These are phyloP conservation scores for Adrianichthys oophorus DNA, from an alignment of 2,797 vertebrate genomes.

Conservation along the genomic window DNA sequence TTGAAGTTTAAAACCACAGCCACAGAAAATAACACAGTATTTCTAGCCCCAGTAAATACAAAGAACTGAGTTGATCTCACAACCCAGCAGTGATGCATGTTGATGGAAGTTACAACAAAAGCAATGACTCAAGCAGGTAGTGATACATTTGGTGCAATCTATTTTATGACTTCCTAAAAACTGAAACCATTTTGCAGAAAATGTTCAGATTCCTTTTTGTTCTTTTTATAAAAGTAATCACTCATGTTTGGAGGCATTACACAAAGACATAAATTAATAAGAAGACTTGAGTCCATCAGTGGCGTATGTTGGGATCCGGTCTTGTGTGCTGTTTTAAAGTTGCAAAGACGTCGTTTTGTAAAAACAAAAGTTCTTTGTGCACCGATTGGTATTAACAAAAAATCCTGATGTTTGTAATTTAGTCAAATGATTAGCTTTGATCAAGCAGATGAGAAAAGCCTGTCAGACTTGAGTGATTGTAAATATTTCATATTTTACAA, in stretches of 20 bases:
- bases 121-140: slow-evolving; percentile 18
- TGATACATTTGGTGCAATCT: slow-evolving; percentile 12
- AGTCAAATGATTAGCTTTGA: no score
- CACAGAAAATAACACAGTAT: slow-evolving; percentile 21
- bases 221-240: slow-evolving; percentile 6
- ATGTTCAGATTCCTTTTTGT: neutral
- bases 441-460: no score
- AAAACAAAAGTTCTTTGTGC: no score
- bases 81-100: slow-evolving; percentile 32
- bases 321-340: no score
- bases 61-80: slow-evolving; percentile 26
- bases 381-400: no score
- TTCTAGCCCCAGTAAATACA: slow-evolving; percentile 16
- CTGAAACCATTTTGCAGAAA: slow-evolving; percentile 16
- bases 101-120: slow-evolving; percentile 8
- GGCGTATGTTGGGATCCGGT: no score
- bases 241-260: slow-evolving; percentile 7
- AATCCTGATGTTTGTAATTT: no score
- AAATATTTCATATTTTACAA: no score
- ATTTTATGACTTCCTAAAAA: slow-evolving; percentile 24
- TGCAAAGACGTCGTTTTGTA: no score
- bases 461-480: no score
- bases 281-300: no score
- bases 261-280: slow-evolving; percentile 12
- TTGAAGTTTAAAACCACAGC: slow-evolving; percentile 1